Conservation (phyloP, 92 coral and sea anemone species). For the Epizoanthus fatuus region DNA sequence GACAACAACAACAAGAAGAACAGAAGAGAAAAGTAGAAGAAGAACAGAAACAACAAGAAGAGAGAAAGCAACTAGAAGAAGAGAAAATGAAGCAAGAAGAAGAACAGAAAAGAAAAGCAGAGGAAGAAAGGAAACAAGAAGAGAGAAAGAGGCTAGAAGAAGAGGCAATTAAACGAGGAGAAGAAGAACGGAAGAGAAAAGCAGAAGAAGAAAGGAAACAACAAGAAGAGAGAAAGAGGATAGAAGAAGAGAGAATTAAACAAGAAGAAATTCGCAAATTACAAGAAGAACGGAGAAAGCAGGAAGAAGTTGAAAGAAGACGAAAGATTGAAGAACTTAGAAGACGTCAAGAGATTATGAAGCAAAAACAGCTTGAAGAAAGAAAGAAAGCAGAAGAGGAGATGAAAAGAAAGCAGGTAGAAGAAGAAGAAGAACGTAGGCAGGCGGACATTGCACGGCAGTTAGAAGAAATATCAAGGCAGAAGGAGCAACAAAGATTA, state of each 20-base stretch:
- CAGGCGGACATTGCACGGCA: neutral
- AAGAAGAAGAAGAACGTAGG: slow-evolving; percentile 12
- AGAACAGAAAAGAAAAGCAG: neutral
- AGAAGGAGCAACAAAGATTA: slow-evolving; percentile 1
- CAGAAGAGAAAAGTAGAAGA: neutral
- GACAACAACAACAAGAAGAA: neutral
- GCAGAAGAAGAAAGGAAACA: neutral
- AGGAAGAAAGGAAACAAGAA: neutral
- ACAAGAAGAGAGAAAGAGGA: neutral
- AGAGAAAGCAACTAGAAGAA: neutral
- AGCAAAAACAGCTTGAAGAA: slow-evolving; percentile 1
- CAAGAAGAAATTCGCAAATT: neutral
- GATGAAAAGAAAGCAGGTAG: slow-evolving; percentile 3
- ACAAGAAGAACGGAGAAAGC: neutral
- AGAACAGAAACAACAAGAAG: neutral
- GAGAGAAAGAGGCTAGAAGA: neutral
- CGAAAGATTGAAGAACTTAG: slow-evolving; percentile 1
- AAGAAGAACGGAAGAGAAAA: neutral
- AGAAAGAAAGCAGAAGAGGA: slow-evolving; percentile 4
- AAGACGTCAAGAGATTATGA: slow-evolving; percentile 8
- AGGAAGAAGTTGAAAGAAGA: neutral
- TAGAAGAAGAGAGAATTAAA: slow-evolving; percentile 10
- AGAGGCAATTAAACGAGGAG: neutral
- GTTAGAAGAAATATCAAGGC: slow-evolving; percentile 4
- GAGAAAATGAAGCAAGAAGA: neutral